phyloP scores from a whole-genome alignment of 2,888 invertebrate species.

The Sinelater perroti region DNA sequence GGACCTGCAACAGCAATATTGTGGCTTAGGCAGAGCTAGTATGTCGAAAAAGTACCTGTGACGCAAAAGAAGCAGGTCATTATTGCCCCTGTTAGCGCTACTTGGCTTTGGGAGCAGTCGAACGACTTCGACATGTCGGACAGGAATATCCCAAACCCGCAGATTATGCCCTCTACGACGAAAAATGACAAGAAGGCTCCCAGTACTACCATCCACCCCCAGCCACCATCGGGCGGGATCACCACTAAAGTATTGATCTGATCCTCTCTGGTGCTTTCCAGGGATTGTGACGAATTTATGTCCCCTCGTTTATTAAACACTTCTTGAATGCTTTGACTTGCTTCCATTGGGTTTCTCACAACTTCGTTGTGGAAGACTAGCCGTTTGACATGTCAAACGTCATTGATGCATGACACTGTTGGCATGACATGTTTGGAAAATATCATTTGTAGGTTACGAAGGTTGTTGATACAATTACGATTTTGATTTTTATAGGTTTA shows the following conservation, averaged over 20 bases:
- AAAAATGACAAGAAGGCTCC: constrained; percentile 91
- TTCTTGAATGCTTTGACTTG: not conserved
- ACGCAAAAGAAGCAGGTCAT: constrained; percentile 88
- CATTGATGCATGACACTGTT: no score
- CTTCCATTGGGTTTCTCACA: constrained; percentile 7
- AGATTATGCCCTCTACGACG: constrained; percentile 92
- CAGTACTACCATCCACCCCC: constrained; percentile 88
- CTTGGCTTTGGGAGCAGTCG: constrained; percentile 47
- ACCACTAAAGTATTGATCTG: constrained; percentile 54
- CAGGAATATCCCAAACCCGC: constrained; percentile 81
- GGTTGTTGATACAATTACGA: no score
- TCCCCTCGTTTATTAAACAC: not conserved
- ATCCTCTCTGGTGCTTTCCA: constrained; percentile 12
- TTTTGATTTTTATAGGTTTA: no score
- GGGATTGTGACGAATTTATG: not conserved
- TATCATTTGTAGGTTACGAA: no score
- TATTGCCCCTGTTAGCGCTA: constrained; percentile 82
- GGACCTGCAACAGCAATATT: constrained; percentile 68
- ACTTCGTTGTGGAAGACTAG: no score
- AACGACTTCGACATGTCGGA: constrained; percentile 71
- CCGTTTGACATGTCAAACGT: not conserved
- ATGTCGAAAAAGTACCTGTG: constrained; percentile 71
- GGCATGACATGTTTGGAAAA: no score
- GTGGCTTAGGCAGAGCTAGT: not conserved
- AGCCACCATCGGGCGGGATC: constrained; percentile 91